Percentiles rank a stretch among this genome's conserved stretches.
phyloP scores from a whole-genome alignment of 92 coral and sea anemone genomes.

The Heteractis magnifica region DNA sequence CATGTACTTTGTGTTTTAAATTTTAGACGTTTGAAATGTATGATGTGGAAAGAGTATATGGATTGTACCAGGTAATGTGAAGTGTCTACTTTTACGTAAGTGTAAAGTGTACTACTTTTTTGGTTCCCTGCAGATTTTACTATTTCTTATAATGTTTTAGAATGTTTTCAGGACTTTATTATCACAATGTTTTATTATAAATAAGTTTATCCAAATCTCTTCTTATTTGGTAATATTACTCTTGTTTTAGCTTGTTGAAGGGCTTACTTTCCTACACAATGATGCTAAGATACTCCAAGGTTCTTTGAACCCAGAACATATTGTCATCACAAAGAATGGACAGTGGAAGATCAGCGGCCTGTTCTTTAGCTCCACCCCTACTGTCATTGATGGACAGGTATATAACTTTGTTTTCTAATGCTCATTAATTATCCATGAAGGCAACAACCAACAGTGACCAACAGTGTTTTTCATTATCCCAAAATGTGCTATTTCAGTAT shows the following conservation, averaged over 20 bases:
- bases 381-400: slow-evolving; percentile 87
- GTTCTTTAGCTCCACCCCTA: slow-evolving; percentile 86
- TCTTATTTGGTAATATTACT: too few species aligned
- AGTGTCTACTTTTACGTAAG: too few species aligned
- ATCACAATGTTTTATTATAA: not conserved
- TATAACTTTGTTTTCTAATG: not conserved
- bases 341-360: slow-evolving; percentile 96
- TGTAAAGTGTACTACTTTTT: too few species aligned
- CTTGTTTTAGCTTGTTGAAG: slow-evolving; percentile 74
- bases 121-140: too few species aligned
- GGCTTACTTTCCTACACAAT: slow-evolving; percentile 91
- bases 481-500: too few species aligned
- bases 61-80: slow-evolving; percentile 75
- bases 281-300: slow-evolving; percentile 97
- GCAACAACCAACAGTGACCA: too few species aligned
- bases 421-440: too few species aligned
- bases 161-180: too few species aligned
- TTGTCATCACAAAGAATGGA: slow-evolving; percentile 85
- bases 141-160: too few species aligned
- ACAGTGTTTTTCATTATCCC: too few species aligned
- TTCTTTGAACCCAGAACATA: slow-evolving; percentile 70
- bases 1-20: not conserved
- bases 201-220: too few species aligned
- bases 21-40: slow-evolving; percentile 83
- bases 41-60: slow-evolving; percentile 96